A percentile compares a stretch with the other conserved stretches of the same genome.
Conservation (phyloP, 2,888 invertebrate species). For the Plagodis dolabraria region DNA sequence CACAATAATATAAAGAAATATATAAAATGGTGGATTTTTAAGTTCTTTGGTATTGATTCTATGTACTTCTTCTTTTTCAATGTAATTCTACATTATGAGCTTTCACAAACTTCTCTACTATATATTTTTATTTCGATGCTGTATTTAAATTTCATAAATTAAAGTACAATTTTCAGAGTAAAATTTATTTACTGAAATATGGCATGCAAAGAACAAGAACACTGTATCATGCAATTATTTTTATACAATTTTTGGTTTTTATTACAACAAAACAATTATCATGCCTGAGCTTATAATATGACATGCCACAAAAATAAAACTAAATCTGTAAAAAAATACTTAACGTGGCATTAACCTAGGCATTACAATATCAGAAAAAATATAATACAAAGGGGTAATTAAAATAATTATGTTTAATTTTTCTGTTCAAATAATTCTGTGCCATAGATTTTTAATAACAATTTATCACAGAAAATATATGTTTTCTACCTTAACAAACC, state of each 20-base stretch:
- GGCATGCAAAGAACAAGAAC: conserved; percentile 77
- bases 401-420: conserved; percentile 11
- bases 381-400: not conserved
- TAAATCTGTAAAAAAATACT: conserved; percentile 27
- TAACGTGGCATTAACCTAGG: no score
- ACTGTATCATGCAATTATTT: conserved; percentile 76
- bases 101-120: no score
- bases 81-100: no score
- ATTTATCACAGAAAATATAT: conserved; percentile 68
- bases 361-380: conserved; percentile 5
- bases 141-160: not conserved
- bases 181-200: conserved; percentile 44
- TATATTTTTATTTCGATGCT: no score
- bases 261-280: conserved; percentile 51
- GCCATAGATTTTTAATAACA: conserved; percentile 49
- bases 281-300: conserved; percentile 28
- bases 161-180: conserved; percentile 36
- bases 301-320: conserved; percentile 29
- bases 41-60: no score
- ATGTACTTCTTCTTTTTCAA: no score
- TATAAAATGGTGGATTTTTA: no score
- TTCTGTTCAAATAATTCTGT: conserved; percentile 45
- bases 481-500: conserved; percentile 39
- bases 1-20: no score
- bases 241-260: conserved; percentile 56